Evolutionary conservation across 2,113 vertebrate species (phyloP).

Genomic region (Mesocricetus auratus): DNA sequence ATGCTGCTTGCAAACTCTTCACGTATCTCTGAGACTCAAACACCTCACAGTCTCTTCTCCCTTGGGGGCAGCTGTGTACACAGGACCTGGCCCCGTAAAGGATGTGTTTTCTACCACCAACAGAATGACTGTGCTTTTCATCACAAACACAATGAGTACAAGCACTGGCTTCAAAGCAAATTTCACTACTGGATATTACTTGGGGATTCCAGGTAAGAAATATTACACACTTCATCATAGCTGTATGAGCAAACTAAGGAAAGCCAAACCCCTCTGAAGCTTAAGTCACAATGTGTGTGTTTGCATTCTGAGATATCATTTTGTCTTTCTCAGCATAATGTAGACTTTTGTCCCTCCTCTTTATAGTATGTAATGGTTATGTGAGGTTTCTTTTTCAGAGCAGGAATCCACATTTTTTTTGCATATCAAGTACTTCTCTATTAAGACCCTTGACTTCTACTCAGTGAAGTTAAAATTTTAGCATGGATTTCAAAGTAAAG

Average conservation of each 20-base stretch:
- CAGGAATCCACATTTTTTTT: background rate
- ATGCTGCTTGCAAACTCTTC: background rate
- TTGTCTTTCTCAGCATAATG: background rate
- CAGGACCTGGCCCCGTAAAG: conserved; percentile 86
- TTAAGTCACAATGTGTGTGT: background rate
- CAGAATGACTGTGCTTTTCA: conserved; percentile 91
- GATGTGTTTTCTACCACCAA: conserved; percentile 94
- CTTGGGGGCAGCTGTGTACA: conserved; percentile 90
- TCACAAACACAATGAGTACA: conserved; percentile 66
- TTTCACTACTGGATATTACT: conserved; percentile 91
- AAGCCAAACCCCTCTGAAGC: background rate
- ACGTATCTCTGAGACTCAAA: background rate
- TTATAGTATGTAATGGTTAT: background rate
- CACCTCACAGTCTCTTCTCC: conserved; percentile 29
- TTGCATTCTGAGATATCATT: background rate
- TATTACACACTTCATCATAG: background rate
- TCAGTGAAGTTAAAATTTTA: background rate
- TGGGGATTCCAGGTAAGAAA: conserved; percentile 88
- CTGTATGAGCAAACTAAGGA: background rate
- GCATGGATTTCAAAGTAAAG: background rate
- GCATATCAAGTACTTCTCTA: background rate
- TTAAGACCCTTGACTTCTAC: background rate
- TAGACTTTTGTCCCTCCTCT: background rate
- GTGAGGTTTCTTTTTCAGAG: background rate
- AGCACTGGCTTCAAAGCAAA: conserved; percentile 93